These are phyloP conservation scores for Schrankia costaestrigalis DNA, from an alignment of 2,888 invertebrate genomes.

Conservation along the genomic window DNA sequence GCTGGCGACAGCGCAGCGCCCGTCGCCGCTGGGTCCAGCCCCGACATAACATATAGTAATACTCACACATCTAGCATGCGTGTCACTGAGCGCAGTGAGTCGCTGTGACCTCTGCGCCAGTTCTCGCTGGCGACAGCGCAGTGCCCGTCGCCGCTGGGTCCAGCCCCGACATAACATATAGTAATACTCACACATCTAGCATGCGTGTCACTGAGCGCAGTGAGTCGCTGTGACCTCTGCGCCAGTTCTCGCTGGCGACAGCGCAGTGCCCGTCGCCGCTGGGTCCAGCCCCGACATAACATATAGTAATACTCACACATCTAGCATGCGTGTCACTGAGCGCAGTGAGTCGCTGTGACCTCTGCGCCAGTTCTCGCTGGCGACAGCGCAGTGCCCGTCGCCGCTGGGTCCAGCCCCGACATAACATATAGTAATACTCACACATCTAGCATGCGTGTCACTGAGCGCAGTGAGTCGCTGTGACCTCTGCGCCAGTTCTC, in stretches of 20 bases:
- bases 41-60: too few species aligned
- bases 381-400: slow-evolving; percentile 77
- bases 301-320: slow-evolving; percentile 62
- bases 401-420: not conserved
- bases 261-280: not conserved
- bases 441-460: slow-evolving; percentile 72
- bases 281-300: not conserved
- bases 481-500: slow-evolving; percentile 72
- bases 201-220: slow-evolving; percentile 71
- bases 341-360: slow-evolving; percentile 62
- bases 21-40: too few species aligned
- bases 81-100: slow-evolving; percentile 70
- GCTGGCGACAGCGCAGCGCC: too few species aligned
- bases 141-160: too few species aligned
- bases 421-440: slow-evolving; percentile 39
- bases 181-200: slow-evolving; percentile 62
- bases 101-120: slow-evolving; percentile 53
- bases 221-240: slow-evolving; percentile 52
- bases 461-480: slow-evolving; percentile 71
- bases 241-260: not conserved
- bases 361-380: not conserved
- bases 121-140: too few species aligned
- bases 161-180: too few species aligned
- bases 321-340: slow-evolving; percentile 66
- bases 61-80: slow-evolving; percentile 74